Conservation (phyloP, 2,113 vertebrate genomes). For the Clarias gariepinus region DNA sequence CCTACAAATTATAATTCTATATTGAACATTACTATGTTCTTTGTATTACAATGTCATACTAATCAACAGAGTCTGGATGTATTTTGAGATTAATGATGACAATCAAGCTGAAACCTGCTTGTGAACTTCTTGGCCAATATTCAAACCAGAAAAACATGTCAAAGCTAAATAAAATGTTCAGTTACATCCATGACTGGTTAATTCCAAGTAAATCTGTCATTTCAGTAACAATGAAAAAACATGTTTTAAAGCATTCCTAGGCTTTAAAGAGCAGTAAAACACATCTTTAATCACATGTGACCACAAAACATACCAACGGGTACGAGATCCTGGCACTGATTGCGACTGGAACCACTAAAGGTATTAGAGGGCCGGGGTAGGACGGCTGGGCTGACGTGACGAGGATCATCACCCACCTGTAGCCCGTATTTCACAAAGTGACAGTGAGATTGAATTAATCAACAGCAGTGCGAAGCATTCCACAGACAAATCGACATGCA, state of each 20-base stretch:
- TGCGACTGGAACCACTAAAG: constrained; percentile 83
- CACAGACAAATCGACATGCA: background rate
- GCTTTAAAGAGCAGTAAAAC: background rate
- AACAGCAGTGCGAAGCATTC: background rate
- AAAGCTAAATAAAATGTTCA: background rate
- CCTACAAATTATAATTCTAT: background rate
- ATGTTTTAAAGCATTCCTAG: background rate
- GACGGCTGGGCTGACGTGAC: constrained; percentile 83
- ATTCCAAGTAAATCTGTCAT: background rate
- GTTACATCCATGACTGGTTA: too few relatives aligned
- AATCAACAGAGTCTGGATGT: background rate
- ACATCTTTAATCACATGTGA: background rate
- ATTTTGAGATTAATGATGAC: too few relatives aligned
- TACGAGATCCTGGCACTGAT: constrained; percentile 87
- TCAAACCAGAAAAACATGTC: background rate
- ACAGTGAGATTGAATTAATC: background rate
- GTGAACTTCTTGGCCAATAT: background rate
- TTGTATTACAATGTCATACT: background rate
- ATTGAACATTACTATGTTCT: background rate
- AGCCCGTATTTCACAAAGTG: constrained; percentile 55
- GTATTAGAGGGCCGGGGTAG: constrained; percentile 88
- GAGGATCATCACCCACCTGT: constrained; percentile 78
- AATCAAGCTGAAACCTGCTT: background rate
- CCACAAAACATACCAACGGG: constrained; percentile 83
- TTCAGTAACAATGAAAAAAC: background rate